phyloP scores from a whole-genome alignment of 2,888 invertebrate genomes.

The Rhamnusium bicolor region DNA sequence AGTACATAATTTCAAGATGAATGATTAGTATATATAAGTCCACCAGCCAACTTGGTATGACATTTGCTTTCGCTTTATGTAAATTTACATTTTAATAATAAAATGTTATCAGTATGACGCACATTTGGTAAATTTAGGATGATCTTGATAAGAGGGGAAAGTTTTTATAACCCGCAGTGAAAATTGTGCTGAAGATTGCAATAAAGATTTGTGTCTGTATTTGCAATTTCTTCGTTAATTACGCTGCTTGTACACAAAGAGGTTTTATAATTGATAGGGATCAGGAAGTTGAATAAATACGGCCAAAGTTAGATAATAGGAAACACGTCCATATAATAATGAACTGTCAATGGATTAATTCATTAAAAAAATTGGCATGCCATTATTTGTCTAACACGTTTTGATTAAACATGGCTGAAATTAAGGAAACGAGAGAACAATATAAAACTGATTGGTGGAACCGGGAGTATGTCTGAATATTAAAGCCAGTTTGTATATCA shows the following conservation, averaged over 20 bases:
- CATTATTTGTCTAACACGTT: neutral
- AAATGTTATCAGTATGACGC: neutral
- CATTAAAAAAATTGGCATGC: neutral
- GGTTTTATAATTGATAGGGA: neutral
- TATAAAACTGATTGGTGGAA: too few species aligned
- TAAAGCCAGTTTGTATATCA: too few species aligned
- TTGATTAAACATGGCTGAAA: too few species aligned
- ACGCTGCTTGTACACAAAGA: neutral
- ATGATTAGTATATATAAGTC: too few species aligned
- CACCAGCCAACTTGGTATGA: neutral
- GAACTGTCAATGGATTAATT: neutral
- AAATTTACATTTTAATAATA: neutral
- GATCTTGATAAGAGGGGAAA: slow-evolving; percentile 7
- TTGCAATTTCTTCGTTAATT: neutral
- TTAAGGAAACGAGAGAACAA: too few species aligned
- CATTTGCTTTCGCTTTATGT: neutral
- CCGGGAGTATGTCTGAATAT: too few species aligned
- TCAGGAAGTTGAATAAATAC: neutral
- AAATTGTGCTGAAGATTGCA: neutral
- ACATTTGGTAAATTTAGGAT: neutral
- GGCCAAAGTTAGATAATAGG: neutral
- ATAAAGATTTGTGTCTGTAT: neutral
- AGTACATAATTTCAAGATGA: too few species aligned
- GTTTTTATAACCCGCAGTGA: neutral
- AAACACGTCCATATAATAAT: neutral